Percentiles rank a stretch among this genome's conserved stretches.
These are phyloP conservation scores for Orbicella faveolata DNA, from an alignment of 64 coral and sea anemone genomes.

Conservation along the genomic window DNA sequence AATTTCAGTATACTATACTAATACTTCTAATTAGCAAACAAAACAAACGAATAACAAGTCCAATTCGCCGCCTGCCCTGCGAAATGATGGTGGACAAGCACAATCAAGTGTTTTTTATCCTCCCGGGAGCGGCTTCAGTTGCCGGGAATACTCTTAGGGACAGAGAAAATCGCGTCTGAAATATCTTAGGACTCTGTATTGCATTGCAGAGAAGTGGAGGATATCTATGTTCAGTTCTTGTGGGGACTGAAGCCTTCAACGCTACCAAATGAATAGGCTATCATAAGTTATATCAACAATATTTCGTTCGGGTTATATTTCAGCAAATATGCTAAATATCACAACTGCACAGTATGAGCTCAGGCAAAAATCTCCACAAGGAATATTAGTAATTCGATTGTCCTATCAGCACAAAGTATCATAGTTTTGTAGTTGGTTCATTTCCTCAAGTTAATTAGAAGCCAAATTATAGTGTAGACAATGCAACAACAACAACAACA, in stretches of 20 bases:
- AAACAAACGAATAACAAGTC: background rate
- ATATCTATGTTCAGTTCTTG: background rate
- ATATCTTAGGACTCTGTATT: background rate
- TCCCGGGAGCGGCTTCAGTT: background rate
- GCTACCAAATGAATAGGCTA: background rate
- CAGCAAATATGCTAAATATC: constrained; percentile 3
- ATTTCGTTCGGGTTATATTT: background rate
- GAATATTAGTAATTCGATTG: background rate
- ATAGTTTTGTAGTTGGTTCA: background rate
- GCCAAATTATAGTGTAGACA: too few species aligned
- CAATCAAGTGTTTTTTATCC: background rate
- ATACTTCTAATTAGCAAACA: background rate
- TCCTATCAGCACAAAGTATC: background rate
- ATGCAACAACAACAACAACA: too few species aligned
- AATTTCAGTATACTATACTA: background rate
- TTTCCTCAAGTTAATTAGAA: background rate
- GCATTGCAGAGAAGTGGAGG: background rate
- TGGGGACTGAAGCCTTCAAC: background rate
- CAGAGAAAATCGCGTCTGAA: background rate
- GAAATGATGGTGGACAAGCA: background rate
- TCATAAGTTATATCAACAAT: background rate
- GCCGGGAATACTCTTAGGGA: background rate
- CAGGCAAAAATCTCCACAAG: background rate
- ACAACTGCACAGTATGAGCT: background rate
- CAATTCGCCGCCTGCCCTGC: background rate